Evolutionary conservation across 1,140 invertebrate species (phyloP), one percentile per base, ranked within the genome.

Genomic region (Tribolium castaneum): DNA sequence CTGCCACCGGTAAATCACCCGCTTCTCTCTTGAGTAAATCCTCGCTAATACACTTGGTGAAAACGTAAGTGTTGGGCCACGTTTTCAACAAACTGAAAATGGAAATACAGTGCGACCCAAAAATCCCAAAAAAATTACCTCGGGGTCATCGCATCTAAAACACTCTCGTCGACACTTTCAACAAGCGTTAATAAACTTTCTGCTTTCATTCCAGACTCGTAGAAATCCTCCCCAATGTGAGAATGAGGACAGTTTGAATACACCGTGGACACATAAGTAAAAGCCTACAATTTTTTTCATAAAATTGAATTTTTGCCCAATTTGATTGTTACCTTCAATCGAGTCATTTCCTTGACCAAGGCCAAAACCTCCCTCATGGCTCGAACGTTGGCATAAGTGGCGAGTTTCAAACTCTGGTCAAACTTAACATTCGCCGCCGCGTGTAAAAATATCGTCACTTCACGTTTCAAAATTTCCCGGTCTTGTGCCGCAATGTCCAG

Each of bases 291-390:
- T 74, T 76, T 75, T 22, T 16, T 13, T 22, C 5, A 35, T 6
- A 9, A 30, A 30, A 22, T 34, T 34, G 13, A 6, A 35, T 22
- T 34, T 39, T 71, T 45, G n/a, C n/a, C 3, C 5, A 22, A 6
- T 71, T 14, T 13, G 13, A 5, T 84, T 75, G 6, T 73, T 51
- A 74, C 91, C 82, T 90, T 85, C n/a, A 95, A 84, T 10, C 93
- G 88, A 80, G 93, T 92, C 86, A 95, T 92, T 78, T 93, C 90
- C 82, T 90, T 92, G 7, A 91, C 94, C 51, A 95, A 82, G 9
- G 92, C 90, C 49, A 94, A 79, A 86, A 89, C 86, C 74, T 91
- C 90, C 73, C 88, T 86, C 0, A 92, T 91, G 1, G 91, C 92
- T 45, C 90, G 84, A 0, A 92, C 90, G 83, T 94, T 94, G 74